A percentile compares a stretch with the other conserved stretches of the same genome.
These are phyloP conservation scores for Heteropelma amictum DNA, from an alignment of 2,888 invertebrate genomes.

Conservation along the genomic window DNA sequence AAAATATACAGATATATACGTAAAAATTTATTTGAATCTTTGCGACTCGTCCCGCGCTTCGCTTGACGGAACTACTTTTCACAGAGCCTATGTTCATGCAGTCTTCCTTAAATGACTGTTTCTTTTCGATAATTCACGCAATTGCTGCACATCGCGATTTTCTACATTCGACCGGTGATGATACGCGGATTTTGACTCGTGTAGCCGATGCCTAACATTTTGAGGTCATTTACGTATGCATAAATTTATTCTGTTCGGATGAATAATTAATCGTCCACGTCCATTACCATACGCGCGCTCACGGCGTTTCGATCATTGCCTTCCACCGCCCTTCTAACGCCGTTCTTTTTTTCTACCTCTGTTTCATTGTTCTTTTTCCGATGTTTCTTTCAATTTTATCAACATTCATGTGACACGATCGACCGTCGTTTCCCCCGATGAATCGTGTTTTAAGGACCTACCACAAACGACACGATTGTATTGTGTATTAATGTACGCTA, in stretches of 20 bases:
- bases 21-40: conserved; percentile 5
- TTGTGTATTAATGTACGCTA: no score
- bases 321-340: not conserved
- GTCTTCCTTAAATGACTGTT: not conserved
- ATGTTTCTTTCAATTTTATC: not conserved
- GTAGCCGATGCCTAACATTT: not conserved
- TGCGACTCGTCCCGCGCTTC: not conserved
- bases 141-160: not conserved
- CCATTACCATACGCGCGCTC: conserved; percentile 2
- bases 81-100: not conserved
- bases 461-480: no score
- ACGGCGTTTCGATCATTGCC: conserved; percentile 8
- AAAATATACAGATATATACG: not conserved
- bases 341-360: not conserved
- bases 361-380: not conserved
- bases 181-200: not conserved
- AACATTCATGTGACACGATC: no score
- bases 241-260: conserved; percentile 35
- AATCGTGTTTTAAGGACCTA: no score
- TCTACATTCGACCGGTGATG: not conserved
- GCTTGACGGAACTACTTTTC: not conserved
- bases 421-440: no score
- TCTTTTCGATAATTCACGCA: not conserved
- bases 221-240: not conserved
- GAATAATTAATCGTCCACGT: conserved; percentile 16